Percentiles rank a stretch among this genome's conserved stretches.
Conservation (phyloP, 1,140 invertebrate species). For the Latrodectus geometricus region DNA sequence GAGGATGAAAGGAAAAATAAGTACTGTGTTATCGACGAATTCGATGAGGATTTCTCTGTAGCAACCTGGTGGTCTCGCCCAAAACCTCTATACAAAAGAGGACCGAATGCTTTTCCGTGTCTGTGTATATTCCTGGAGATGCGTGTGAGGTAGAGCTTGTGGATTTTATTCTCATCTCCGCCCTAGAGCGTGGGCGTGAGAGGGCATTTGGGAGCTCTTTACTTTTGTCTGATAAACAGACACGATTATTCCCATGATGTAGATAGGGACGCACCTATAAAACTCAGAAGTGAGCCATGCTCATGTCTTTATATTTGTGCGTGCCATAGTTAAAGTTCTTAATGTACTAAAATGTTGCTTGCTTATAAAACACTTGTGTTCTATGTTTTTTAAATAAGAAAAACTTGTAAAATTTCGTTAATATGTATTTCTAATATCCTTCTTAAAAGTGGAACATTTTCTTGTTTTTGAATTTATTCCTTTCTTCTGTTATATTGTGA, state of each 20-base stretch:
- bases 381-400: too few relatives aligned
- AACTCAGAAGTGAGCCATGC: not conserved
- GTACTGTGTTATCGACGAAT: slow-evolving; percentile 39
- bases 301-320: too few relatives aligned
- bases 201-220: not conserved
- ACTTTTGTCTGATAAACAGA: not conserved
- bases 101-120: slow-evolving; percentile 32
- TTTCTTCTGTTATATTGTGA: too few relatives aligned
- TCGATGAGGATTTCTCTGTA: not conserved
- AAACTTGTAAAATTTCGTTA: too few relatives aligned
- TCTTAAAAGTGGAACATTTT: too few relatives aligned
- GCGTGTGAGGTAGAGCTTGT: not conserved
- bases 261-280: not conserved
- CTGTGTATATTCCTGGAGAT: not conserved
- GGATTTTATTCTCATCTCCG: slow-evolving; percentile 3
- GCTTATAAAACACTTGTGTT: too few relatives aligned
- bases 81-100: not conserved
- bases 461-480: too few relatives aligned
- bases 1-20: not conserved
- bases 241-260: not conserved
- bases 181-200: slow-evolving; percentile 19
- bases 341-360: too few relatives aligned
- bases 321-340: too few relatives aligned
- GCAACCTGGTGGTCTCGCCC: not conserved
- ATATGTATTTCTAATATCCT: too few relatives aligned